Conservation (phyloP, 2,888 invertebrate genomes). For the Sceliomorpha sp. region DNA sequence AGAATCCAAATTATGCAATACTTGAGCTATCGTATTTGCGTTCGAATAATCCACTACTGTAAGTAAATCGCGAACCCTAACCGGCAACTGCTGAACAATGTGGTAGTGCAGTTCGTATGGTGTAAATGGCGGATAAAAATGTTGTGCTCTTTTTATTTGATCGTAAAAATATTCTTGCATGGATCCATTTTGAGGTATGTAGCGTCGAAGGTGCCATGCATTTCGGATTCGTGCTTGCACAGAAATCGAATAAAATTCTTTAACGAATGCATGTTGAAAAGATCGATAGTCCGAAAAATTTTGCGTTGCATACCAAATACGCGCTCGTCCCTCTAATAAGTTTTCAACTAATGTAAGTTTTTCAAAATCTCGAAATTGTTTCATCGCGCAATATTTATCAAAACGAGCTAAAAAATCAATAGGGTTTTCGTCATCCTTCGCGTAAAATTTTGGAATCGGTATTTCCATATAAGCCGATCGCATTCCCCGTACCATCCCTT, state of each 20-base stretch:
- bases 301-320: constrained; percentile 11
- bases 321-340: constrained; percentile 16
- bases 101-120: constrained; percentile 31
- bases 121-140: constrained; percentile 32
- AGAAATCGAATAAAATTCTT: constrained; percentile 31
- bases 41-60: constrained; percentile 10
- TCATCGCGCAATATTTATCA: constrained; percentile 30
- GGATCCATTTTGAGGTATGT: constrained; percentile 7
- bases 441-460: constrained; percentile 16
- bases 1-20: constrained; percentile 17
- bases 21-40: constrained; percentile 4
- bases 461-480: constrained; percentile 19
- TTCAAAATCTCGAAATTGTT: constrained; percentile 2
- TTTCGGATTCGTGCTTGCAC: constrained; percentile 19
- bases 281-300: constrained; percentile 4
- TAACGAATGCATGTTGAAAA: constrained; percentile 15
- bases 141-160: constrained; percentile 20
- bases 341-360: constrained; percentile 18
- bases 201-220: constrained; percentile 18
- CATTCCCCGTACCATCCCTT: constrained; percentile 13
- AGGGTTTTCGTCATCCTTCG: constrained; percentile 15
- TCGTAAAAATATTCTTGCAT: constrained; percentile 30
- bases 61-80: constrained; percentile 1
- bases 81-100: constrained; percentile 32
- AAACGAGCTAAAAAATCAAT: constrained; percentile 25